A percentile compares a stretch with the other conserved stretches of the same genome.
phyloP scores from a whole-genome alignment of 2,797 vertebrate species.

The Trematomus bernacchii region DNA sequence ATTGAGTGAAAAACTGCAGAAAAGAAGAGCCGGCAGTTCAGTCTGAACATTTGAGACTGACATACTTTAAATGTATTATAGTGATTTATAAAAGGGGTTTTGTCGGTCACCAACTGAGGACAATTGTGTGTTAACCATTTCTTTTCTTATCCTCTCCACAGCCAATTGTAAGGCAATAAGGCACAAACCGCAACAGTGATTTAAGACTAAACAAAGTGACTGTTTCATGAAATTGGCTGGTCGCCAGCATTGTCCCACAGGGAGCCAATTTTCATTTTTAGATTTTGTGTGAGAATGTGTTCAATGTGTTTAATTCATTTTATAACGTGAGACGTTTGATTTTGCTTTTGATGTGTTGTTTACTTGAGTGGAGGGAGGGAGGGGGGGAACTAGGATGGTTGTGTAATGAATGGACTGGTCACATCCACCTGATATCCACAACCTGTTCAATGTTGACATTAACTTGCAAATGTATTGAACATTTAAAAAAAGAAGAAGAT shows the following conservation, averaged over 20 bases:
- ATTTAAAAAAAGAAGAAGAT: slow-evolving; percentile 55
- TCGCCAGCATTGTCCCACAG: slow-evolving; percentile 55
- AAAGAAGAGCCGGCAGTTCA: slow-evolving; percentile 52
- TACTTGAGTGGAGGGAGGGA: slow-evolving; percentile 22
- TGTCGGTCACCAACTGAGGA: slow-evolving; percentile 68
- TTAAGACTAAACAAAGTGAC: slow-evolving; percentile 72
- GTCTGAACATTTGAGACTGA: slow-evolving; percentile 54
- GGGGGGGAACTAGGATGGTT: background rate
- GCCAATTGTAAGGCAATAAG: slow-evolving; percentile 78
- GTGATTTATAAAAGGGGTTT: slow-evolving; percentile 64
- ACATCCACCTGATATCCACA: slow-evolving; percentile 71
- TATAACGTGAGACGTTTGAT: slow-evolving; percentile 66
- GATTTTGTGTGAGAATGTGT: slow-evolving; percentile 76
- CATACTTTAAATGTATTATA: slow-evolving; percentile 74
- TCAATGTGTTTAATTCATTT: slow-evolving; percentile 72
- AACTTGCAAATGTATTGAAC: slow-evolving; percentile 85
- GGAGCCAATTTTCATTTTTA: slow-evolving; percentile 70
- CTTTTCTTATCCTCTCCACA: slow-evolving; percentile 63
- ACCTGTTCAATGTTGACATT: slow-evolving; percentile 81
- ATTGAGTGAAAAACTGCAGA: slow-evolving; percentile 32
- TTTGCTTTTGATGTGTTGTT: slow-evolving; percentile 67
- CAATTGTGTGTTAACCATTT: slow-evolving; percentile 69
- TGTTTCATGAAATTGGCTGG: slow-evolving; percentile 67
- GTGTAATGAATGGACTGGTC: slow-evolving; percentile 53
- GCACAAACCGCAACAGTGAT: slow-evolving; percentile 76